Conservation (phyloP, 2,113 vertebrate species). For the Anhinga anhinga region DNA sequence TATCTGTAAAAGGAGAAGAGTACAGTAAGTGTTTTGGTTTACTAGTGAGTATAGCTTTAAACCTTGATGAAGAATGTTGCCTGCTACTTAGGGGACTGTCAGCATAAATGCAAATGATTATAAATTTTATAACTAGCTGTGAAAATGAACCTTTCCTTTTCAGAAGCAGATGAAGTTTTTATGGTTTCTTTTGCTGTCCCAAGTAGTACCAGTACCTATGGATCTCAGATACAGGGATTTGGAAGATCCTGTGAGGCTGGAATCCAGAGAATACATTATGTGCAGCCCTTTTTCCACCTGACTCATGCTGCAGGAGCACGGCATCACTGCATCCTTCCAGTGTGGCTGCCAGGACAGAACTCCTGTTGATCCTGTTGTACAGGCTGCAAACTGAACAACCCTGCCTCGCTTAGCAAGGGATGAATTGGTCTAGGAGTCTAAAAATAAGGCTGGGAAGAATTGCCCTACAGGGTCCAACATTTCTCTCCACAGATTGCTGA, state of each 20-base stretch:
- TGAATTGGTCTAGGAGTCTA: neutral
- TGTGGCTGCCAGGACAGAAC: neutral
- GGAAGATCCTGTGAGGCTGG: neutral
- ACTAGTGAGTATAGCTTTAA: neutral
- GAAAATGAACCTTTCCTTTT: neutral
- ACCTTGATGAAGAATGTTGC: neutral
- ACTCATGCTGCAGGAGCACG: fast-evolving
- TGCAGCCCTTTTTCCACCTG: neutral
- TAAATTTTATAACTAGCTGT: neutral
- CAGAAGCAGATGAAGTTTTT: neutral
- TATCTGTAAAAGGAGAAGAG: neutral
- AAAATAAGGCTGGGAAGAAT: neutral
- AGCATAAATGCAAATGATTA: neutral
- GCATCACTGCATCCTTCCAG: neutral
- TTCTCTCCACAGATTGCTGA: neutral
- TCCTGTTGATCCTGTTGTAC: neutral
- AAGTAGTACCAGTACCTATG: too few relatives aligned
- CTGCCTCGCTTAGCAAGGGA: neutral
- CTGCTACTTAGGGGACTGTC: neutral
- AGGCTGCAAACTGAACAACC: neutral
- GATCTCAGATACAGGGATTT: neutral
- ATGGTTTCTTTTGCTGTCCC: neutral
- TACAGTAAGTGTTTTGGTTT: neutral
- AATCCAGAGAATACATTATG: neutral
- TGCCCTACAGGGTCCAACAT: neutral